These are phyloP conservation scores for Sitodiplosis mosellana DNA, from an alignment of 1,140 invertebrate species.

Conservation along the genomic window DNA sequence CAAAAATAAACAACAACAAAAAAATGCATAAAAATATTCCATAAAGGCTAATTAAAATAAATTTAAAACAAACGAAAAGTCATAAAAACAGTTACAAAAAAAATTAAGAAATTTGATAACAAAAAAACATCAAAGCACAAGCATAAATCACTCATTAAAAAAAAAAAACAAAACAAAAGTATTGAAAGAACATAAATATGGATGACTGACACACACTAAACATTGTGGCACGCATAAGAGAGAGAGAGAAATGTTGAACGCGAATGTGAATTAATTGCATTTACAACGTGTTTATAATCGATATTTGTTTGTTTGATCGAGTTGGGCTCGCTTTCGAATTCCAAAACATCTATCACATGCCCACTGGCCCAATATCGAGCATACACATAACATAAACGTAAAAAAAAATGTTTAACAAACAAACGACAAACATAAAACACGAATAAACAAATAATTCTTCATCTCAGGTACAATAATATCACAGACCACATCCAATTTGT, in stretches of 20 bases:
- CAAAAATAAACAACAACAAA: slow-evolving; percentile 1
- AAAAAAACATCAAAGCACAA: neutral
- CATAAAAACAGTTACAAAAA: neutral
- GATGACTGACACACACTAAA: neutral
- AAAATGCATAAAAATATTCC: neutral
- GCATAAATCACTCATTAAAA: neutral
- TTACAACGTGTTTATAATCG: neutral
- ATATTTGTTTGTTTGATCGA: too few relatives aligned
- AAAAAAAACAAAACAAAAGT: neutral
- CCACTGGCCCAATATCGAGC: neutral
- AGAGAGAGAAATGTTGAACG: too few relatives aligned
- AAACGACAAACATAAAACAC: too few relatives aligned
- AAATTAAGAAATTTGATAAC: neutral
- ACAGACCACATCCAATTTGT: too few relatives aligned
- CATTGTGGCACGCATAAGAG: too few relatives aligned
- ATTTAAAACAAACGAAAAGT: neutral
- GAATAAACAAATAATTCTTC: too few relatives aligned
- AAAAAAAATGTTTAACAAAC: slow-evolving; percentile 5
- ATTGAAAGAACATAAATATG: neutral
- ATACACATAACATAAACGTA: neutral
- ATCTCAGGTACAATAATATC: too few relatives aligned
- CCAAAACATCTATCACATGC: neutral
- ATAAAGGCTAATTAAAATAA: too few relatives aligned
- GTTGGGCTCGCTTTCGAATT: too few relatives aligned
- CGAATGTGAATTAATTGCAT: neutral